These are phyloP conservation scores for Drosophila conformis DNA, from an alignment of 2,888 invertebrate species.

Conservation along the genomic window DNA sequence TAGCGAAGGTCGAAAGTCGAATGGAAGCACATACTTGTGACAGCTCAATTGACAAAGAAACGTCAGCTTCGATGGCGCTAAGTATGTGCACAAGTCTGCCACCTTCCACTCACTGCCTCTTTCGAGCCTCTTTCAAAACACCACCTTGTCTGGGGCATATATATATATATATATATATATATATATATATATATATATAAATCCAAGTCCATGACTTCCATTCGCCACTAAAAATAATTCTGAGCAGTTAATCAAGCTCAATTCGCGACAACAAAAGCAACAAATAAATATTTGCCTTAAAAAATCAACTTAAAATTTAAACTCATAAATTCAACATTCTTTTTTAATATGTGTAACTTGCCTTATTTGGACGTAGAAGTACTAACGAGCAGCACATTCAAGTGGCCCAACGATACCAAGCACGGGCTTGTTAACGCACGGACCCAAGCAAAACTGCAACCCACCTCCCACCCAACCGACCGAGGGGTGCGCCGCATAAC, in stretches of 20 bases:
- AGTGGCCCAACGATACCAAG: too few species aligned
- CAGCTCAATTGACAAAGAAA: constrained; percentile 48
- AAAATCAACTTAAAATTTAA: background rate
- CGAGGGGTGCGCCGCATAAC: too few species aligned
- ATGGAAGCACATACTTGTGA: constrained; percentile 45
- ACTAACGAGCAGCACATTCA: too few species aligned
- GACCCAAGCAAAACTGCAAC: too few species aligned
- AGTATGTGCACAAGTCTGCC: constrained; percentile 17
- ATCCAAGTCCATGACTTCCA: constrained; percentile 21
- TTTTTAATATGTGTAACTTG: background rate
- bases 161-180: background rate
- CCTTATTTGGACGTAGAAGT: too few species aligned
- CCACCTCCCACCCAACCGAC: too few species aligned
- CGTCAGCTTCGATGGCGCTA: constrained; percentile 43
- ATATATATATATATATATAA: background rate
- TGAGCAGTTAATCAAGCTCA: constrained; percentile 68
- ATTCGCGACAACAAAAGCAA: constrained; percentile 7
- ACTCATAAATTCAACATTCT: background rate
- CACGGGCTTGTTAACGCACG: too few species aligned
- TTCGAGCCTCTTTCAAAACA: background rate
- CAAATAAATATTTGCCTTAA: constrained; percentile 64
- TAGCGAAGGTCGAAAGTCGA: constrained; percentile 49
- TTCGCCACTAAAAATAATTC: constrained; percentile 43
- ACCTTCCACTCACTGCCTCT: background rate
- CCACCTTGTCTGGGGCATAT: background rate